Conservation (phyloP, 2,113 vertebrate genomes). For the Gallinago media region DNA sequence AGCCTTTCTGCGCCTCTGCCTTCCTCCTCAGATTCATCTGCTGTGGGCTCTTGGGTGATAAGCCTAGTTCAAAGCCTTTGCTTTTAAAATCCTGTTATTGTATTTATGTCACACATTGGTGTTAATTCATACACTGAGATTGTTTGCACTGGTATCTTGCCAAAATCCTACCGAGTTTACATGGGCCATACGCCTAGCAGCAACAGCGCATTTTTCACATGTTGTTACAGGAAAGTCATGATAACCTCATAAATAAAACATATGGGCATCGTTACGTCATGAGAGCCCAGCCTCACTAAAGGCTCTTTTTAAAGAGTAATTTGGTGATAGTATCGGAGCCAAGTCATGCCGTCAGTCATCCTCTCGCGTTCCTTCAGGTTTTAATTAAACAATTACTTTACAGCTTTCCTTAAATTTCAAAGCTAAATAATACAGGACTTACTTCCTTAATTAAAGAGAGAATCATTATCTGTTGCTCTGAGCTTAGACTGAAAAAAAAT, state of each 20-base stretch:
- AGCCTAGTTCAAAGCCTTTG: not conserved
- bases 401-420: constrained; percentile 22
- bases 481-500: not conserved
- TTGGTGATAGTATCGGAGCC: not conserved
- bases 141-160: not conserved
- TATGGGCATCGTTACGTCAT: fast-evolving
- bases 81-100: not conserved
- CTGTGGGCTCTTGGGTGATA: not conserved
- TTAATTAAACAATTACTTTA: constrained; percentile 41
- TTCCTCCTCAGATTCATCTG: not conserved
- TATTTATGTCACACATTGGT: not conserved
- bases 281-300: not conserved
- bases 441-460: not conserved
- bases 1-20: not conserved
- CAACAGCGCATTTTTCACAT: not conserved
- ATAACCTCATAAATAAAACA: constrained; percentile 39
- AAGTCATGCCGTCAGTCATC: constrained; percentile 7
- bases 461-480: not conserved
- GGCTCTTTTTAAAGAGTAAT: not conserved
- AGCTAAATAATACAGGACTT: not conserved
- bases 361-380: not conserved
- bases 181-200: fast-evolving
- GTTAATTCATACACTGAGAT: not conserved
- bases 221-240: not conserved
- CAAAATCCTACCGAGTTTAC: not conserved